Evolutionary conservation across 2,888 invertebrate genomes (phyloP).

Genomic region (Malthinus flaveolus): DNA sequence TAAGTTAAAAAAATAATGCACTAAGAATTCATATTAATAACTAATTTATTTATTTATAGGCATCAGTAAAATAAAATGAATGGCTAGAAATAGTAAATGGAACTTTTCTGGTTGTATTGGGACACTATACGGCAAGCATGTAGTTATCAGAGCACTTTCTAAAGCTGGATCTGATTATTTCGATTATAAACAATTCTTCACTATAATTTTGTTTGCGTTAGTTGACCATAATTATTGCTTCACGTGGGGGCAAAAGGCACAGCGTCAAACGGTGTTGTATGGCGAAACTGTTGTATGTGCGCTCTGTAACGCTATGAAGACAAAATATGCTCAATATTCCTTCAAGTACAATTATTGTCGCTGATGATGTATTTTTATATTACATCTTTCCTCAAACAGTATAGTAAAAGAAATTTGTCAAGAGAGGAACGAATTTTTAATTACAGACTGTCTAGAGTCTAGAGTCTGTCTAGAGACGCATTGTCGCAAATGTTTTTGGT

Average conservation of each 20-base stretch:
- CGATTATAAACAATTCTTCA: slow-evolving; percentile 2
- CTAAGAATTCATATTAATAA: too few relatives aligned
- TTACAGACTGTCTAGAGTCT: slow-evolving; percentile 20
- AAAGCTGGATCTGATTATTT: slow-evolving; percentile 3
- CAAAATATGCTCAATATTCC: slow-evolving; percentile 15
- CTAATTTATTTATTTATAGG: too few relatives aligned
- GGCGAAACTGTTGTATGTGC: not conserved
- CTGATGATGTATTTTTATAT: slow-evolving; percentile 27
- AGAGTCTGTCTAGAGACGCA: too few relatives aligned
- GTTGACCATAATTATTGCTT: slow-evolving; percentile 3
- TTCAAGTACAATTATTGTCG: slow-evolving; percentile 11
- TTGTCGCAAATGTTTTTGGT: slow-evolving; percentile 18
- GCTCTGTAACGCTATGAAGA: not conserved
- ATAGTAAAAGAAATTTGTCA: slow-evolving; percentile 17
- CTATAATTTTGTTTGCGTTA: slow-evolving; percentile 2
- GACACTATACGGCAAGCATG: not conserved
- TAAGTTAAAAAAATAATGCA: too few relatives aligned
- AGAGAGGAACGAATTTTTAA: slow-evolving; percentile 30
- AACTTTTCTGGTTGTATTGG: not conserved
- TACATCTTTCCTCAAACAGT: slow-evolving; percentile 25
- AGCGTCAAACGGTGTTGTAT: not conserved
- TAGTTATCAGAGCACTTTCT: not conserved
- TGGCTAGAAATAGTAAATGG: slow-evolving; percentile 24
- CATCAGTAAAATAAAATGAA: not conserved
- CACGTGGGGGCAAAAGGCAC: slow-evolving; percentile 1